Evolutionary conservation across 2,888 invertebrate genomes (phyloP), one percentile per base, ranked within the genome.

Genomic region (Pardosa pseudoannulata): DNA sequence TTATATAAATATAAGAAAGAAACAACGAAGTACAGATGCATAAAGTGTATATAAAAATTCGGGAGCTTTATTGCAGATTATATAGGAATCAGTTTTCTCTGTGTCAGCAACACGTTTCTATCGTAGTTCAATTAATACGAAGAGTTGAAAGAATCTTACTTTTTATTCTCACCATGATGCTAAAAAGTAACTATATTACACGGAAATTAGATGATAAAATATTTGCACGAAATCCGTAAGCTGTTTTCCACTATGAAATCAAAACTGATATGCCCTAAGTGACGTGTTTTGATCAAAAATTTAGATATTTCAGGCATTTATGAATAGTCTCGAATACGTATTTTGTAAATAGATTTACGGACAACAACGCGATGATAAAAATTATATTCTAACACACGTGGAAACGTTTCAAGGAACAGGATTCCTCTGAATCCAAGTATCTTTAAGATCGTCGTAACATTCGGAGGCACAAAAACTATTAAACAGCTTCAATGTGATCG

Each of bases 61-160:
- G 83, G 83, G 78, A 85, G 72, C 67, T 67, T 85, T 85, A 85
- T 85, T 85, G 83, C 83, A 85, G 83, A 71, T 78, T 85, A 78
- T 73, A 85, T 85, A 85, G 83, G 83, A 85, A 85, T 85, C 83
- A 78, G 74, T 82, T 75, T 82, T 79, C 73, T 78, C 68, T 79
- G 56, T 81, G 46, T 83, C 71, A 28, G 70, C 41, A 36, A 70
- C 28, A 70, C 28, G 23, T 70, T 67, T 67, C 31, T 19, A 67
- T 67, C 36, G 23, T 23, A 56, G 56, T 56, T 36, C 36, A 36
- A 36, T 36, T 36, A 36, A 36, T 36, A 36, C 9, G 36, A 36
- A 36, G 36, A 36, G 36, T 36, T 23, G 3, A 56, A 23, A 56
- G 56, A 56, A 56, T 23, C 56, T 23, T 23, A 23, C 23, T 23